Percentiles rank a stretch among this genome's conserved stretches.
phyloP scores from a whole-genome alignment of 2,888 invertebrate species.

The Lomographa bimaculata region DNA sequence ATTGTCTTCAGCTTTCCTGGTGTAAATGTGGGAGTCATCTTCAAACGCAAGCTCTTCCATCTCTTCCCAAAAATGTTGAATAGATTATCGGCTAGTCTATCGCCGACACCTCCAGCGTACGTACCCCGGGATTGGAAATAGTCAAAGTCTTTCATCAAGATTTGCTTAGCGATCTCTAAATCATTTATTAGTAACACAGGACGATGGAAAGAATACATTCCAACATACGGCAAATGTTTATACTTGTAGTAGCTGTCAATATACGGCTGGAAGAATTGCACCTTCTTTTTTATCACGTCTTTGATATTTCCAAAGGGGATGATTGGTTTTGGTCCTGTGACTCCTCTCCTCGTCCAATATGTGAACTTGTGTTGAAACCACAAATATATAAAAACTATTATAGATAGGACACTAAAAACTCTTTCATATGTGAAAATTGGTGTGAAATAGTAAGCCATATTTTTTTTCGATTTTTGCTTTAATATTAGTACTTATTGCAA shows the following conservation, averaged over 20 bases:
- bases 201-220: slow-evolving; percentile 85
- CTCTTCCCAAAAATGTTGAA: slow-evolving; percentile 82
- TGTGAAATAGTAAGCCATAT: slow-evolving; percentile 33
- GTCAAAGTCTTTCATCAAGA: slow-evolving; percentile 85
- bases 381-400: slow-evolving; percentile 44
- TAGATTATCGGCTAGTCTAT: slow-evolving; percentile 84
- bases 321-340: slow-evolving; percentile 80
- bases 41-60: slow-evolving; percentile 85
- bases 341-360: slow-evolving; percentile 84
- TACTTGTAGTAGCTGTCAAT: slow-evolving; percentile 82
- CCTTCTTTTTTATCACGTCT: slow-evolving; percentile 77
- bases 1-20: slow-evolving; percentile 86
- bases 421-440: slow-evolving; percentile 39
- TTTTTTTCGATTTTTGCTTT: slow-evolving; percentile 9
- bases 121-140: slow-evolving; percentile 87
- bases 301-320: slow-evolving; percentile 86
- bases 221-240: slow-evolving; percentile 77
- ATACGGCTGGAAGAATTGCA: slow-evolving; percentile 85
- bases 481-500: background rate
- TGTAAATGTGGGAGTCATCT: slow-evolving; percentile 87
- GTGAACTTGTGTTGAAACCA: slow-evolving; percentile 73
- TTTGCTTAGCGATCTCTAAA: slow-evolving; percentile 83
- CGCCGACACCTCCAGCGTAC: slow-evolving; percentile 83
- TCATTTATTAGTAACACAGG: slow-evolving; percentile 86
- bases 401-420: slow-evolving; percentile 40